These are phyloP conservation scores for Gorsachius magnificus DNA, from an alignment of 2,797 vertebrate genomes.

Conservation along the genomic window DNA sequence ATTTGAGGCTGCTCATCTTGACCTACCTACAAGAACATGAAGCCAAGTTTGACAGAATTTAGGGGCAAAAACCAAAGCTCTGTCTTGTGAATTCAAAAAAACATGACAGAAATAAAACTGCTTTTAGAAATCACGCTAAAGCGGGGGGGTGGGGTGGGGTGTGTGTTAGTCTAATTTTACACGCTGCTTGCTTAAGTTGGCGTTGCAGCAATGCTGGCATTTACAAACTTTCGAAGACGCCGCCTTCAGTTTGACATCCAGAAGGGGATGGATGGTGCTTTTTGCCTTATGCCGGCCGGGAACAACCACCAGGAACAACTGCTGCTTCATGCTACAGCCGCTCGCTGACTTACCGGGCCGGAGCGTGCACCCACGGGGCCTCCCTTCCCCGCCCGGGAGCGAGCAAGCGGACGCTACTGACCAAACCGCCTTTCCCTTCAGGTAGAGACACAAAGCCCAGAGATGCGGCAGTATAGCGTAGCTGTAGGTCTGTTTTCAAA, in stretches of 20 bases:
- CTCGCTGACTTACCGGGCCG: background rate
- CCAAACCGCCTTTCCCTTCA: accelerated
- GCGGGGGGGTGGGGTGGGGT: too few relatives aligned
- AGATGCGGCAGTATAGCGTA: background rate
- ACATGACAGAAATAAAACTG: background rate
- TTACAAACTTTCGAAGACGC: background rate
- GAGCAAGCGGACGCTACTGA: background rate
- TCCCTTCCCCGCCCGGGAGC: background rate
- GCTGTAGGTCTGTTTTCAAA: slow-evolving; percentile 74
- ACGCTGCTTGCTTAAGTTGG: background rate
- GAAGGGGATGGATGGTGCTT: background rate
- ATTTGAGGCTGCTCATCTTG: slow-evolving; percentile 20
- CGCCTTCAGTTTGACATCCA: background rate
- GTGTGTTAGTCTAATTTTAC: background rate
- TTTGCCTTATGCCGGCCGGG: slow-evolving; percentile 23
- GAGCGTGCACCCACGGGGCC: background rate
- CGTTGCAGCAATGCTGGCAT: background rate
- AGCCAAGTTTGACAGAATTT: slow-evolving; percentile 61
- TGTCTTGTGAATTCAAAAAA: background rate
- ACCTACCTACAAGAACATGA: slow-evolving; percentile 18
- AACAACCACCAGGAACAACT: background rate
- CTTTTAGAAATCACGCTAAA: background rate
- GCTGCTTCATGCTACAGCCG: background rate
- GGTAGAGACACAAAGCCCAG: background rate
- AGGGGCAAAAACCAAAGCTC: slow-evolving; percentile 24